These are phyloP conservation scores for Boulengeromyrus knoepffleri DNA, from an alignment of 2,113 vertebrate species.

Conservation along the genomic window DNA sequence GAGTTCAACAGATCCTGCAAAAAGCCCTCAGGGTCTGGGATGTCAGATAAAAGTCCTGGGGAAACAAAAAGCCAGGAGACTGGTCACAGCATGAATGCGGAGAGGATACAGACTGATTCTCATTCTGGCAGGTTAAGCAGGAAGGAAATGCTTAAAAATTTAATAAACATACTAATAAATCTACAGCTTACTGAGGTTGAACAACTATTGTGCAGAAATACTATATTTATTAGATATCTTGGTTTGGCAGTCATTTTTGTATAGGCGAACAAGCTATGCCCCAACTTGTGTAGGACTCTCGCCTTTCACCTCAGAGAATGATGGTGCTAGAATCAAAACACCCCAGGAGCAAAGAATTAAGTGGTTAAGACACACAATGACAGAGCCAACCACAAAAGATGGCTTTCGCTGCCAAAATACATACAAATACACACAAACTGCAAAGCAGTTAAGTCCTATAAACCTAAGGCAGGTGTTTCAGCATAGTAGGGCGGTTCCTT, in stretches of 20 bases:
- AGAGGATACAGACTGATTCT: background rate
- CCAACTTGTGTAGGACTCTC: background rate
- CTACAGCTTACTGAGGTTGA: background rate
- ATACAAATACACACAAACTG: background rate
- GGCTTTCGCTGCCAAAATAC: background rate
- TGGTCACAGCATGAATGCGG: background rate
- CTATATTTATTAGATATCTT: background rate
- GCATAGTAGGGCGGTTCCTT: background rate
- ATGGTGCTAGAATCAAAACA: background rate
- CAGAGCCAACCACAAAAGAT: background rate
- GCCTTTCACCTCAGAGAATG: background rate
- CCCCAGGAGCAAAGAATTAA: background rate
- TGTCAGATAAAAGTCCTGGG: conserved; percentile 84
- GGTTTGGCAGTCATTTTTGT: background rate
- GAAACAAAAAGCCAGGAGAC: conserved; percentile 1
- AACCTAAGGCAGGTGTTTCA: background rate
- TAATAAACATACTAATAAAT: background rate
- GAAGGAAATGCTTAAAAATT: background rate
- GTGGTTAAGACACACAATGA: background rate
- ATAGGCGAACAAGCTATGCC: background rate
- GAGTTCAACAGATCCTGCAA: conserved; percentile 90
- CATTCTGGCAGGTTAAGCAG: background rate
- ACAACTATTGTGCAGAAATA: background rate
- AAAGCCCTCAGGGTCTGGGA: conserved; percentile 84
- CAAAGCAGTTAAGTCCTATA: background rate